A percentile compares a stretch with the other conserved stretches of the same genome.
These are phyloP conservation scores for Xyrauchen texanus DNA, from an alignment of 2,113 vertebrate genomes.

Conservation along the genomic window DNA sequence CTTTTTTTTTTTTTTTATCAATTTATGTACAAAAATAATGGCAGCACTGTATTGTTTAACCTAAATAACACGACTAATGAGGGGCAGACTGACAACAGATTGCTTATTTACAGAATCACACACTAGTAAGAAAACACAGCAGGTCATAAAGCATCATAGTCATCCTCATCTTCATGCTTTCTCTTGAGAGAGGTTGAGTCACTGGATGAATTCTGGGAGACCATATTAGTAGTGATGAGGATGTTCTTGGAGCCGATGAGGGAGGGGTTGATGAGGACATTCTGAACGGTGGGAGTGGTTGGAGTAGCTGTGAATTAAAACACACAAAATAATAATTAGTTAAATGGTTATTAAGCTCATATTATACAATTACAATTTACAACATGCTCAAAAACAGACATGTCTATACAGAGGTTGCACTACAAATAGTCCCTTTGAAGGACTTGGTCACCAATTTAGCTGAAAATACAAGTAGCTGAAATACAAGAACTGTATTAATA, in stretches of 20 bases:
- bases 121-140: neutral
- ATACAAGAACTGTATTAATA: too few relatives aligned
- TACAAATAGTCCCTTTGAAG: too few relatives aligned
- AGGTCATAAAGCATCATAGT: constrained; percentile 82
- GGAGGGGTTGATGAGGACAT: constrained; percentile 91
- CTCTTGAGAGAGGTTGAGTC: constrained; percentile 86
- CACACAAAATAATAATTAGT: neutral
- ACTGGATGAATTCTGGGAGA: constrained; percentile 75
- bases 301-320: constrained; percentile 70
- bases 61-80: neutral
- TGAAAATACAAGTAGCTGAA: too few relatives aligned
- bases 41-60: neutral
- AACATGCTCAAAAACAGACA: too few relatives aligned
- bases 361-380: too few relatives aligned
- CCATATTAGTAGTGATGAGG: constrained; percentile 93
- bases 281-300: constrained; percentile 84
- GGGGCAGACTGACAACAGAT: constrained; percentile 14
- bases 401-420: too few relatives aligned
- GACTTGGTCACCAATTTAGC: too few relatives aligned
- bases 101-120: constrained; percentile 42
- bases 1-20: neutral
- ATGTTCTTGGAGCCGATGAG: constrained; percentile 95
- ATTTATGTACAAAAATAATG: constrained; percentile 31
- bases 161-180: constrained; percentile 92
- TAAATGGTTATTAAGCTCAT: too few relatives aligned